These are phyloP conservation scores for Grallaria varia DNA, from an alignment of 2,113 vertebrate species.

Conservation along the genomic window DNA sequence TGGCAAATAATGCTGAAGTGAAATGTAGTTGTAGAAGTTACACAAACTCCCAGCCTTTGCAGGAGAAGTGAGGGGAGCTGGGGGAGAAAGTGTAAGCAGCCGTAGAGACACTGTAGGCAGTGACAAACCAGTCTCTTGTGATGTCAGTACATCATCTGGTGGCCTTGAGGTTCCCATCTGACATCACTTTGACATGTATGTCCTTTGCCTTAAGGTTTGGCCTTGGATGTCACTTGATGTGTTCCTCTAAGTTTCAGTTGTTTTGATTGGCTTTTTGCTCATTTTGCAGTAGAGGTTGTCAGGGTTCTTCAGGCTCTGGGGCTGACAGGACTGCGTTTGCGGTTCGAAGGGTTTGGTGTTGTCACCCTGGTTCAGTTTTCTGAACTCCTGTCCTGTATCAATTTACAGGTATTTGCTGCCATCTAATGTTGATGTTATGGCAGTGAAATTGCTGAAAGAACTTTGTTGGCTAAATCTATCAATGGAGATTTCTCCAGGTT, in stretches of 20 bases:
- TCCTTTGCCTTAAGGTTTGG: not conserved
- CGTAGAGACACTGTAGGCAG: not conserved
- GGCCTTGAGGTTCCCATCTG: not conserved
- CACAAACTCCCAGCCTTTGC: not conserved
- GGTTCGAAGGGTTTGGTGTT: not conserved
- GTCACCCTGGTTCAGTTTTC: not conserved
- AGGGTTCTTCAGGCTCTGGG: not conserved
- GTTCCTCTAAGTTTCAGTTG: not conserved
- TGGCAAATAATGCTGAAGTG: not conserved
- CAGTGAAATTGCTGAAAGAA: not conserved
- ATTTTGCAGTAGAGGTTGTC: not conserved
- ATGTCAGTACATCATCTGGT: not conserved
- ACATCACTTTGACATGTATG: not conserved
- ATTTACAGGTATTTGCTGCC: conserved; percentile 43
- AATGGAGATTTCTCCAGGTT: not conserved
- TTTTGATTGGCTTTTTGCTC: not conserved
- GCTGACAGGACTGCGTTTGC: not conserved
- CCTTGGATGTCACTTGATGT: not conserved
- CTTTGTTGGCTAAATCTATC: not conserved
- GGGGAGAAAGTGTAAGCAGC: not conserved
- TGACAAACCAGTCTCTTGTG: not conserved
- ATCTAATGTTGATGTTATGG: conserved; percentile 24
- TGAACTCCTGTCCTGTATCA: not conserved
- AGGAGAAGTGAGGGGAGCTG: not conserved
- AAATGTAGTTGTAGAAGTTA: not conserved